Base-by-base conservation (phyloP, 1,140 invertebrate genomes). In the Brachionus plicatilis region DNA sequence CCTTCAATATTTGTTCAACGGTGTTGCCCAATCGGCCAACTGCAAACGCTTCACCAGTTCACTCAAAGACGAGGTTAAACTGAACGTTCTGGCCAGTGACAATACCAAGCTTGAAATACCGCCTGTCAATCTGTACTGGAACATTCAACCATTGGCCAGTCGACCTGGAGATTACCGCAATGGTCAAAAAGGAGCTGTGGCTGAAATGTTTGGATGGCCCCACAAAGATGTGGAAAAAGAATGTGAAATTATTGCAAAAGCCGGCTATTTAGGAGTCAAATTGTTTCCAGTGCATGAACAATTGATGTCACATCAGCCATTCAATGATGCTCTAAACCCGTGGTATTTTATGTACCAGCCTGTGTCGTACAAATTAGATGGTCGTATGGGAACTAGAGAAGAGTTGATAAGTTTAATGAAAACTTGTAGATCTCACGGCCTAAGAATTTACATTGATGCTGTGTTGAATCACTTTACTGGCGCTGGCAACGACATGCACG, bases 401-500 rank as follows among this genome's bases (percentile, higher is more conserved):
- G 90, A 93, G 78, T 94, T 96, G 85, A 88, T 87, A 5, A 90
- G 93, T 24, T 96, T 96, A 94, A 92, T 93, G 0, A 87, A 86
- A 17, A 85, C 93, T 47, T 94, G 94, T 86, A 94, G 94, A 86
- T 90, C 89, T 14, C 93, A 91, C 85, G 93, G 93, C 12, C 93
- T 94, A 3, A 93, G 94, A 86, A 94, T 96, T 85, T 95, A 94
- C 87, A 94, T 94, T 0, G 95, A 97, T 88, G 91, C 92, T 0
- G 92, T 97, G 3, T 90, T 96, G 43, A 97, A 97, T 87, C 95
- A 97, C 88, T 96, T 96, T 95, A 92, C 93, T 8, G 93, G 92
- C 20, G 89, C 87, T 11, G 88, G 86, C 7, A 80, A 56, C 87
- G 86, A 24, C 87, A 86, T 14, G 87, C 88, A 6, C 89, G 90